Conservation (phyloP, 2,888 invertebrate species). For the Scaptomyza cyrtandrae region DNA sequence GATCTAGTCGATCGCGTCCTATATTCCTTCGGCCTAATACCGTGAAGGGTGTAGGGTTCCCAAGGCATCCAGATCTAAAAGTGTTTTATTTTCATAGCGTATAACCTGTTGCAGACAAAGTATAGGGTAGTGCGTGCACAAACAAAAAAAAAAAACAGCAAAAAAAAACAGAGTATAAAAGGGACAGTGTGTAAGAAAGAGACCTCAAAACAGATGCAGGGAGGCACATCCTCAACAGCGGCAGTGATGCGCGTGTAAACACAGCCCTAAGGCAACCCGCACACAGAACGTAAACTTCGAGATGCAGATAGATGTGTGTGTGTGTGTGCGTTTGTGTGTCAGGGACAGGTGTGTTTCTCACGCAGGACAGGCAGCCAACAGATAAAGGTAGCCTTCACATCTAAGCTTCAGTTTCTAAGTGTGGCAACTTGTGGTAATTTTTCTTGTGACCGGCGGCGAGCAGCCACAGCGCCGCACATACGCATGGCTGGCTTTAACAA, state of each 20-base stretch:
- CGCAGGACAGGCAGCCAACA: conserved; percentile 52
- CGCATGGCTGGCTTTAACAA: conserved; percentile 49
- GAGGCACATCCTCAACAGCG: conserved; percentile 12
- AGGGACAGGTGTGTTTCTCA: conserved; percentile 78
- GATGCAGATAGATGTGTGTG: conserved; percentile 65
- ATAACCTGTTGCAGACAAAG: too few relatives aligned
- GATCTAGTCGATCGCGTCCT: too few relatives aligned
- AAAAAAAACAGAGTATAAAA: conserved; percentile 9
- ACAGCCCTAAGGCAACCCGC: conserved; percentile 54
- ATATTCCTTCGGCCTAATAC: too few relatives aligned
- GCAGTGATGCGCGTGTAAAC: conserved; percentile 66
- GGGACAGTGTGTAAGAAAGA: conserved; percentile 1
- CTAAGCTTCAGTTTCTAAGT: conserved; percentile 66
- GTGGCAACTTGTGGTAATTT: conserved; percentile 70
- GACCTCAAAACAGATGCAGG: conserved; percentile 4
- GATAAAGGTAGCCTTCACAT: conserved; percentile 35
- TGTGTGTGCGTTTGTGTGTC: conserved; percentile 46
- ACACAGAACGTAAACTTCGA: conserved; percentile 54
- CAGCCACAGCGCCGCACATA: conserved; percentile 63
- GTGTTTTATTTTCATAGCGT: too few relatives aligned
- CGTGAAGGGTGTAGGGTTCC: too few relatives aligned
- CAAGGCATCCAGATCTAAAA: too few relatives aligned
- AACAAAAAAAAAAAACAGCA: conserved; percentile 19
- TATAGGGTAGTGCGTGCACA: neutral
- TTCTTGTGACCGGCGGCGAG: conserved; percentile 51